Base-by-base conservation (phyloP, 23 tunicate genomes). In the Clavelina lepadiformis region DNA sequence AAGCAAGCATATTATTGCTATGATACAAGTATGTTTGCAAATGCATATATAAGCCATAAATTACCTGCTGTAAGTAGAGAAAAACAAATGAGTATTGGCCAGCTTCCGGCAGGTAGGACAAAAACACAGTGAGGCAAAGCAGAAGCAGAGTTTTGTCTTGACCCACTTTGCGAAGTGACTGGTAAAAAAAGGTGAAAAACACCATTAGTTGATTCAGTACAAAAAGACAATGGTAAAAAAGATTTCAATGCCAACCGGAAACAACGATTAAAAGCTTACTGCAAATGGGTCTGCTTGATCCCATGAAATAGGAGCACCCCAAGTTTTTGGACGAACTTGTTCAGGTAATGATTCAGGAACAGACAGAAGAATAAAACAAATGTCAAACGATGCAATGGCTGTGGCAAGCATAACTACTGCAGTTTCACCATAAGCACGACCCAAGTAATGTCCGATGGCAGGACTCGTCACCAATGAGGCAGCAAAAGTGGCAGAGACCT, bases 401-500 rank as follows among this genome's bases (percentile, higher is more conserved):
- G 93, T 93, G 50, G 98, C 94, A 11, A 93, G 73, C 18, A 67
- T 64, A 2, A 93, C 94, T n/a, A 84, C 94, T n/a, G 72, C 84
- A 19, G 34, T 62, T 27, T 37, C 35, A 3, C 98, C 91, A 36
- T 93, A 93, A 6, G 78, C 74, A 7, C 74, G 67, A 23, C 79
- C 67, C 3, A 93, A 0, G 38, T 88, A 83, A 23, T 79, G 36
- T n/a, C 98, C 98, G 31, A 93, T 79, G 24, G 88, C 94, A 64
- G 98, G 98, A 60, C 93, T 83, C 6, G 83, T 93, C 3, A 93
- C 98, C 5, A 93, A 65, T 63, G 88, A 78, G 30, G 98, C 98
- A n/a, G 98, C 98, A 72, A 93, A 93, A 1, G 98, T 93, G 19
- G 98, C 98, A 29, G 98, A 93, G 11, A 91, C 85, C 97, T 89